Conservation (phyloP, 1,140 invertebrate genomes). For the Halictus rubicundus region DNA sequence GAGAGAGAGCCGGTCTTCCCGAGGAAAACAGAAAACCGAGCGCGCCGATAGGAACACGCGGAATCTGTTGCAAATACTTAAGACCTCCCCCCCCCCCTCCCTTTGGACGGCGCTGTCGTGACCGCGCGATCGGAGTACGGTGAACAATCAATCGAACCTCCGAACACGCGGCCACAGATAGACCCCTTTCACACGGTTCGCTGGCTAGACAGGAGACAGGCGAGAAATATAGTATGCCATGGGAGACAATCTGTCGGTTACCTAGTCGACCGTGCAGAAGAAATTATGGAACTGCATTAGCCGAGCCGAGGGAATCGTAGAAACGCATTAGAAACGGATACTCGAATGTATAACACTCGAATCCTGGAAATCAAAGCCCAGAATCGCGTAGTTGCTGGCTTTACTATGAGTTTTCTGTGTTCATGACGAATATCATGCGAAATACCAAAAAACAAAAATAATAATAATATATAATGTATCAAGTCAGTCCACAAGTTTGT, state of each 20-base stretch:
- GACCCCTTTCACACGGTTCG: conserved; percentile 31
- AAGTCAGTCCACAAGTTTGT: no score
- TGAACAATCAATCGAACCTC: conserved; percentile 20
- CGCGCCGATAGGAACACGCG: background rate
- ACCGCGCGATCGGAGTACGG: background rate
- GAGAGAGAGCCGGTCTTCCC: no score
- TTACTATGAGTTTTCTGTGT: no score
- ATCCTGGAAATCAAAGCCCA: no score
- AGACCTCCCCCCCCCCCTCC: no score
- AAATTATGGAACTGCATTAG: conserved; percentile 6
- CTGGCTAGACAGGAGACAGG: conserved; percentile 18
- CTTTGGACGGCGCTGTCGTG: background rate
- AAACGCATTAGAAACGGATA: no score
- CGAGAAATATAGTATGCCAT: background rate
- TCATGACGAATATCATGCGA: no score
- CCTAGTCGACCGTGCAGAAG: background rate
- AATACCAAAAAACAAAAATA: no score
- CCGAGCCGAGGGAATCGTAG: no score
- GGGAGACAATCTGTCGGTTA: conserved; percentile 31
- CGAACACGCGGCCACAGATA: conserved; percentile 21
- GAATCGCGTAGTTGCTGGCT: no score
- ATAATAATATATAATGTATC: no score
- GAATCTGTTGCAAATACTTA: background rate
- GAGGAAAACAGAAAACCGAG: background rate
- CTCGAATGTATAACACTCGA: no score